Evolutionary conservation across 1,140 invertebrate genomes (phyloP).

Genomic region (Bursaphelenchus mucronatus): DNA sequence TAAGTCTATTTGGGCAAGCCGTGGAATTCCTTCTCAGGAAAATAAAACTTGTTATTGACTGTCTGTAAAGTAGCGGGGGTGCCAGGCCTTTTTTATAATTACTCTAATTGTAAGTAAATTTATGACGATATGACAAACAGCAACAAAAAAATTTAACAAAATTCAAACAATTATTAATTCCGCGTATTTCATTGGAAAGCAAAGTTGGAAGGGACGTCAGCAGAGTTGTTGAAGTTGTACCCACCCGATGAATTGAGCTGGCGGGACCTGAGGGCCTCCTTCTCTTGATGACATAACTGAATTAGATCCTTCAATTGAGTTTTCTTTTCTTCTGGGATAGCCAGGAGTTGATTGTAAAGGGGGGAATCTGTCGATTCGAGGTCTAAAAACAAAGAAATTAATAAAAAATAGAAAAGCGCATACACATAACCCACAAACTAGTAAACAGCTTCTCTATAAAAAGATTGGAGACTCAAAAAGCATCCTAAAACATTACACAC

Average conservation of each 20-base stretch:
- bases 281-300: conserved; percentile 32
- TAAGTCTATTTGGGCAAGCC: too few species aligned
- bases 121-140: conserved; percentile 8
- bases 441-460: conserved; percentile 31
- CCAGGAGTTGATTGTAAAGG: conserved; percentile 28
- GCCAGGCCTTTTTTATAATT: not conserved
- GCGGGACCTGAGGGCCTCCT: conserved; percentile 36
- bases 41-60: conserved; percentile 1
- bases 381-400: conserved; percentile 25
- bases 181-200: conserved; percentile 21
- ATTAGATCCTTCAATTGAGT: conserved; percentile 35
- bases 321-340: conserved; percentile 23
- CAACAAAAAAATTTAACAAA: conserved; percentile 9
- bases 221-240: conserved; percentile 37
- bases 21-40: too few species aligned
- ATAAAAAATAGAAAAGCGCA: conserved; percentile 33
- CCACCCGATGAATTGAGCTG: conserved; percentile 30
- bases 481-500: too few species aligned
- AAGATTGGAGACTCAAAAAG: too few species aligned
- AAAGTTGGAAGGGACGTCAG: conserved; percentile 28
- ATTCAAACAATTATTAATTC: conserved; percentile 18
- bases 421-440: conserved; percentile 27
- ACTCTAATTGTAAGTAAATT: not conserved
- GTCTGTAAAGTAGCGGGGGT: not conserved
- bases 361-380: conserved; percentile 20